phyloP scores from a whole-genome alignment of 2,888 invertebrate species.

The Liodrosophila aerea region DNA sequence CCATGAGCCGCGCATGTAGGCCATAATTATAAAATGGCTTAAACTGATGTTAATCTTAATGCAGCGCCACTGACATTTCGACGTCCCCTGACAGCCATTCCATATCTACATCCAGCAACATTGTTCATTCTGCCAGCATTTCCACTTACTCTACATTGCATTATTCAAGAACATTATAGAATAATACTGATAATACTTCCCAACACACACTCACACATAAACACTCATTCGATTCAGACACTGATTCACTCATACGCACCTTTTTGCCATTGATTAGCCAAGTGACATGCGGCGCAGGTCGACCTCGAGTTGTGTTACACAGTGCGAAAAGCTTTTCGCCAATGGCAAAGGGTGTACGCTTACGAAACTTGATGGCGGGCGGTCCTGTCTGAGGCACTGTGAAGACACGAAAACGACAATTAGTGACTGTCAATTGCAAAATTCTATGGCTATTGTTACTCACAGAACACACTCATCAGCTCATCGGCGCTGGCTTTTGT shows the following conservation, averaged over 20 bases:
- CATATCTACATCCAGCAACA: constrained; percentile 11
- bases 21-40: constrained; percentile 77
- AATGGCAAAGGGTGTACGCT: constrained; percentile 84
- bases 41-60: constrained; percentile 74
- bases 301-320: constrained; percentile 87
- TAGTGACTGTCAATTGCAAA: constrained; percentile 4
- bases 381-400: constrained; percentile 85
- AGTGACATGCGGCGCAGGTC: constrained; percentile 87
- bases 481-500: constrained; percentile 90
- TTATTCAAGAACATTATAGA: constrained; percentile 14
- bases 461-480: constrained; percentile 91
- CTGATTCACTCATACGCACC: constrained; percentile 83
- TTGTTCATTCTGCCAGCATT: neutral
- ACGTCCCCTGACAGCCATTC: constrained; percentile 59
- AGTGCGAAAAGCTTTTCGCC: constrained; percentile 87
- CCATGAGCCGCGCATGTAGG: constrained; percentile 62
- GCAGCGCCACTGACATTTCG: constrained; percentile 44
- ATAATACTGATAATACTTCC: constrained; percentile 10
- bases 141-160: constrained; percentile 9
- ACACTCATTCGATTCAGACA: neutral
- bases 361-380: constrained; percentile 87
- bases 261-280: constrained; percentile 89
- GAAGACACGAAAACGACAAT: no score
- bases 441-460: constrained; percentile 81
- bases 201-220: neutral